Evolutionary conservation across 2,113 vertebrate species (phyloP), one percentile per base, ranked within the genome.

Genomic region (Ascaphus truei): DNA sequence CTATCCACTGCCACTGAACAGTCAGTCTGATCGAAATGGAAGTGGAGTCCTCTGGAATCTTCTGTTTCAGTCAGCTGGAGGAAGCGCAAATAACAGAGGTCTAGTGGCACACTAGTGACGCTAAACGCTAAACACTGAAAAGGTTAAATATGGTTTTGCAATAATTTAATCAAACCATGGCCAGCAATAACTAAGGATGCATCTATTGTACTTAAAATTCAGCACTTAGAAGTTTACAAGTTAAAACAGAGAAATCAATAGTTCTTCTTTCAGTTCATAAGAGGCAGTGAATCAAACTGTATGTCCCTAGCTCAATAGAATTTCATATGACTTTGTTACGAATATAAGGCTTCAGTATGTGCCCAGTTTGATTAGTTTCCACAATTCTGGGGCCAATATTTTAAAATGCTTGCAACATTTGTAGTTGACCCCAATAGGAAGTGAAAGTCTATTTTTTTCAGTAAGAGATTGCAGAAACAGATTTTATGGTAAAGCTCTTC

Each of bases 331-430:
- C 15, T 53, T 62, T 59, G 20, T 48, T 20, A 12, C 27, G 55
- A 51, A 36, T 36, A 33, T 41, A 39, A n/a, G n/a, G 16, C 29
- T 63, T 56, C 4, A 56, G 26, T 39, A 72, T n/a, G n/a, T n/a
- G n/a, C n/a, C n/a, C n/a, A n/a, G 16, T 7, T 2, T 5, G 0
- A 0, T 77, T 71, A 57, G 65, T 76, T 81, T 69, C 80, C 76
- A 66, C 80, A 69, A 72, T 68, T 71, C 63, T 74, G 62, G 81
- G 78, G 68, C 43, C 65, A 73, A 80, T 61, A 59, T 73, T 48
- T 41, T 72, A 73, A 67, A 80, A 48, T 59, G 73, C 64, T 63
- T 72, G 59, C 56, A 56, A 76, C 74, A 60, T 76, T 79, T 77
- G 52, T 79, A 68, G 71, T 58, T 80, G 63, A 75, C 73, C 78